Conservation (phyloP, 2,888 invertebrate genomes). For the Mesorhabditis spiculigera region DNA sequence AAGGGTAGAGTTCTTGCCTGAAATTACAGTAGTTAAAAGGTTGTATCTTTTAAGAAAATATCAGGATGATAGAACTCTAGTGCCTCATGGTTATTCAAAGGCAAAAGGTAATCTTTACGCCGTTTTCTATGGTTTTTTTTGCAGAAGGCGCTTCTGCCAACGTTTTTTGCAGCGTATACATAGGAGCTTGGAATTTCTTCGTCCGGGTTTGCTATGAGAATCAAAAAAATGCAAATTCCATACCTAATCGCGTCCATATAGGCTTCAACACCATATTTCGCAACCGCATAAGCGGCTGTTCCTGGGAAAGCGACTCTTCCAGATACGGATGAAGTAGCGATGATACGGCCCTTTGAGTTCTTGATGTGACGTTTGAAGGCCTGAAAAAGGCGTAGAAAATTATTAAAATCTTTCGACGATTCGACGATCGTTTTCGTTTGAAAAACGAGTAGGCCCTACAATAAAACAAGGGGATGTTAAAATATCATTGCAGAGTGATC, state of each 20-base stretch:
- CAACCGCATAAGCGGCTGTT: conserved; percentile 40
- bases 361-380: conserved; percentile 50
- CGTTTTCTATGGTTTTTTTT: too few species aligned
- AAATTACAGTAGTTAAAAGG: conserved; percentile 7
- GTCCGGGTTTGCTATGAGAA: too few species aligned
- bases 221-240: neutral
- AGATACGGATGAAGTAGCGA: conserved; percentile 60
- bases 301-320: conserved; percentile 53
- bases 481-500: neutral
- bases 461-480: too few species aligned
- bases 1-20: conserved; percentile 44
- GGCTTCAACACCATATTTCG: conserved; percentile 46
- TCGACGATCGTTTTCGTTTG: too few species aligned
- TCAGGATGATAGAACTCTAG: too few species aligned
- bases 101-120: too few species aligned
- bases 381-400: conserved; percentile 16
- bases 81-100: too few species aligned
- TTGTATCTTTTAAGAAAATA: neutral
- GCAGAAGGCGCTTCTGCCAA: too few species aligned
- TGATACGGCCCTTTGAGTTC: conserved; percentile 58
- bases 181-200: too few species aligned
- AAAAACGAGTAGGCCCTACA: too few species aligned
- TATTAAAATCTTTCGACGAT: neutral
- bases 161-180: too few species aligned
- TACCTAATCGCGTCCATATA: conserved; percentile 49